Evolutionary conservation across 2,113 vertebrate genomes (phyloP).

Genomic region (Callorhinus ursinus): DNA sequence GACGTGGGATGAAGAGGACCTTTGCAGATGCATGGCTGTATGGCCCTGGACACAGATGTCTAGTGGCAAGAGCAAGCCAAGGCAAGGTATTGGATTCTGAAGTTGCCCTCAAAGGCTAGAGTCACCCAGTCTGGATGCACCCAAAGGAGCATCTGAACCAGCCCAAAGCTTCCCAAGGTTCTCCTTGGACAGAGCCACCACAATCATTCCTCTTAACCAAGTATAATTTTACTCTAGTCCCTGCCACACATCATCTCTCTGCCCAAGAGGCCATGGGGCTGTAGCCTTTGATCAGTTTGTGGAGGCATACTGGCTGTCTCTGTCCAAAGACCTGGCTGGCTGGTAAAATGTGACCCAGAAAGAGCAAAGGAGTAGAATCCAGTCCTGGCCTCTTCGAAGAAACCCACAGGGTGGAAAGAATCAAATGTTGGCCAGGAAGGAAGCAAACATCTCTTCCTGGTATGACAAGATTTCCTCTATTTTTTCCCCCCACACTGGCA

Average conservation of each 20-base stretch:
- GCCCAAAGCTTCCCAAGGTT: background rate
- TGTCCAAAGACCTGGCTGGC: background rate
- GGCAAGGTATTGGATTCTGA: background rate
- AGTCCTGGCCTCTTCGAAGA: background rate
- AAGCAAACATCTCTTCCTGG: background rate
- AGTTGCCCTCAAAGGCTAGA: background rate
- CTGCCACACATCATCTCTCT: background rate
- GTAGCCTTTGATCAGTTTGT: background rate
- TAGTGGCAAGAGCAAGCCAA: background rate
- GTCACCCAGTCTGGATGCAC: background rate
- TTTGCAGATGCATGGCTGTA: rapidly evolving
- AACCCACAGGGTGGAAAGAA: background rate
- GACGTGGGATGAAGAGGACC: background rate
- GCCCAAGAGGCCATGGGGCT: background rate
- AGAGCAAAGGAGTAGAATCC: background rate
- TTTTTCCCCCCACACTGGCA: background rate
- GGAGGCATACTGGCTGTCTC: background rate
- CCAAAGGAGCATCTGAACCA: background rate
- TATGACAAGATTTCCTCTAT: background rate
- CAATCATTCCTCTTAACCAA: background rate
- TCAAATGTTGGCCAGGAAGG: background rate
- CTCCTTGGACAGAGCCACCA: background rate
- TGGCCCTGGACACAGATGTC: background rate
- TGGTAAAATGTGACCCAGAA: background rate
- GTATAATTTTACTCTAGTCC: background rate